Percentiles rank a stretch among this genome's conserved stretches.
These are phyloP conservation scores for Mimachlamys varia DNA, from an alignment of 2,888 invertebrate genomes.

Conservation along the genomic window DNA sequence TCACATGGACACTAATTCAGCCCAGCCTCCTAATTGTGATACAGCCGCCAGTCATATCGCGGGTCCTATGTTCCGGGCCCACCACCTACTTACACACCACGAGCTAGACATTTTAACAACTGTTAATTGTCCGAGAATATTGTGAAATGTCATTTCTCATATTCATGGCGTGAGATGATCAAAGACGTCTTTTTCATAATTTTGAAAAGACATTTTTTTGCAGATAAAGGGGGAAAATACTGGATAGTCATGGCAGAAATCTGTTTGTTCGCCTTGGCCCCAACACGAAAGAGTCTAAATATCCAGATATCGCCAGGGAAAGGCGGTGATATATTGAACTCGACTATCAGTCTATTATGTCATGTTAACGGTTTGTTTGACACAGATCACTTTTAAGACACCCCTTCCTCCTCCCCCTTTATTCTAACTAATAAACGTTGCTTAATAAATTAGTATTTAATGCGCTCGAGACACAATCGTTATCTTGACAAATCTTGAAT, in stretches of 20 bases:
- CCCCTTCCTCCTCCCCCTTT: background rate
- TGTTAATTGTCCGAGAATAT: conserved; percentile 6
- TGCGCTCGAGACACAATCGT: background rate
- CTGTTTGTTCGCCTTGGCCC: background rate
- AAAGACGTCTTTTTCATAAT: background rate
- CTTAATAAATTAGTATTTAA: conserved; percentile 1
- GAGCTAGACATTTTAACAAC: background rate
- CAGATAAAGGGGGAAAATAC: background rate
- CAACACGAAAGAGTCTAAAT: background rate
- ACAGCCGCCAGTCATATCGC: background rate
- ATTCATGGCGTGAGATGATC: conserved; percentile 28
- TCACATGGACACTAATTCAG: conserved; percentile 22
- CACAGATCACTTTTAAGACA: background rate
- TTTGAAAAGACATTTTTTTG: conserved; percentile 8
- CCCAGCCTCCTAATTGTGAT: conserved; percentile 15
- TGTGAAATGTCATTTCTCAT: conserved; percentile 28
- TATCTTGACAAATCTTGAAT: conserved; percentile 23
- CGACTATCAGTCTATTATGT: background rate
- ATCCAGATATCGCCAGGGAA: background rate
- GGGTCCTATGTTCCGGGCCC: background rate
- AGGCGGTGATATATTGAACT: background rate
- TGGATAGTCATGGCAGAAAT: background rate
- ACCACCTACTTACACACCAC: background rate
- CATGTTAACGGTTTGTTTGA: background rate
- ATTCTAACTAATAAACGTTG: background rate